phyloP scores from a whole-genome alignment of 1,140 invertebrate genomes.

The Octopus sinensis region DNA sequence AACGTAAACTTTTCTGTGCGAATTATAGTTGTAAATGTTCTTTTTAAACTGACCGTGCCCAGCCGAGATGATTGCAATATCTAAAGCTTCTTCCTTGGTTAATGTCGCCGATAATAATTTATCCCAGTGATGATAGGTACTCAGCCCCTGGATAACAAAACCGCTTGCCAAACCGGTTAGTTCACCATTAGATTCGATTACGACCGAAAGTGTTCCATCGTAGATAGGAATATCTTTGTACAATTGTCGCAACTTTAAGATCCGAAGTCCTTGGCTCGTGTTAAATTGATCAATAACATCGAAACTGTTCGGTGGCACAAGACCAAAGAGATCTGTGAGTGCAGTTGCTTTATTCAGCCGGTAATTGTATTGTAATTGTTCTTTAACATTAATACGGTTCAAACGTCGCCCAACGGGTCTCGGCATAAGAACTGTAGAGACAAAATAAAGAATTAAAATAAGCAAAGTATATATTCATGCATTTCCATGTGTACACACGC shows the following conservation, averaged over 20 bases:
- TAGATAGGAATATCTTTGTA: constrained; percentile 25
- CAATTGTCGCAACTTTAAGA: constrained; percentile 23
- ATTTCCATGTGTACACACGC: neutral
- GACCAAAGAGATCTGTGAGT: neutral
- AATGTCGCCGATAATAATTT: constrained; percentile 1
- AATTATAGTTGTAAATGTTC: neutral
- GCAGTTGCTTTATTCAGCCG: neutral
- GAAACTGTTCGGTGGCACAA: neutral
- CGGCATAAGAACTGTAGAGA: neutral
- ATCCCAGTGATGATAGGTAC: constrained; percentile 8
- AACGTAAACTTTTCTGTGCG: neutral
- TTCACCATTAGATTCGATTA: constrained; percentile 8
- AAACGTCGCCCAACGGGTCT: neutral
- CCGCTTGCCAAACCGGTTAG: constrained; percentile 22
- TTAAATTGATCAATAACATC: constrained; percentile 5
- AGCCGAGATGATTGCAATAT: constrained; percentile 13
- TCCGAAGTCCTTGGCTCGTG: constrained; percentile 22
- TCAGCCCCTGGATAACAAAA: constrained; percentile 13
- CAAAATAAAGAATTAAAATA: neutral
- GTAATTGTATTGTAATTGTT: neutral
- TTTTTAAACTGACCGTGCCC: neutral
- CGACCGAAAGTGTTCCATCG: constrained; percentile 18
- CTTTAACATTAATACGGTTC: neutral
- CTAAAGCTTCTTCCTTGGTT: constrained; percentile 2
- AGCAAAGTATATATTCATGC: neutral